phyloP scores from a whole-genome alignment of 1,140 invertebrate species.

The Hyles vespertilio region DNA sequence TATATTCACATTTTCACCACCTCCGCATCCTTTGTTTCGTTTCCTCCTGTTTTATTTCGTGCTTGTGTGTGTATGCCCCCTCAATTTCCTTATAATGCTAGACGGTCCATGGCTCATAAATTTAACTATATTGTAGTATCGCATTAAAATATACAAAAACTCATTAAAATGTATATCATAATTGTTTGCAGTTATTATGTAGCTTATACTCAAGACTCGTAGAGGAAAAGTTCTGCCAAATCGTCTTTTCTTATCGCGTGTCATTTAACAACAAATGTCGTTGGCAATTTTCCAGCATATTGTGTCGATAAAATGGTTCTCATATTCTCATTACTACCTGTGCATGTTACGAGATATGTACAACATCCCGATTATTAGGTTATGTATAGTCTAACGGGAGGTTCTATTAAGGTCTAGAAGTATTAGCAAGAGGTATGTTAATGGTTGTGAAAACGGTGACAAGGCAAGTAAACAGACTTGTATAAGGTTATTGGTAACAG shows the following conservation, averaged over 20 bases:
- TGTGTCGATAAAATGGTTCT: constrained; percentile 17
- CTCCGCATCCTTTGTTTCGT: constrained; percentile 64
- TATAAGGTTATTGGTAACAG: constrained; percentile 7
- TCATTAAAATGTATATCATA: no score
- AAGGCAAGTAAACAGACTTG: neutral
- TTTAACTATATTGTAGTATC: no score
- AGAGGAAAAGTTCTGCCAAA: constrained; percentile 14
- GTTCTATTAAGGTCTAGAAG: no score
- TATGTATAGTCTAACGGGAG: no score
- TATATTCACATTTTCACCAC: constrained; percentile 73
- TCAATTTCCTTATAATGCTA: no score
- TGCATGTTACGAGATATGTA: neutral
- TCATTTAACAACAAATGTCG: constrained; percentile 21
- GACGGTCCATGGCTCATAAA: no score
- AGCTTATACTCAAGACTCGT: constrained; percentile 2
- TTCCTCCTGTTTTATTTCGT: constrained; percentile 40
- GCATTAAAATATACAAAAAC: no score
- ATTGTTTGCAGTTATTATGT: no score
- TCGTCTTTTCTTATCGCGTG: constrained; percentile 17
- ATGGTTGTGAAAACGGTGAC: neutral
- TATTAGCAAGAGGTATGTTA: no score
- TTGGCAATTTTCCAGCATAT: constrained; percentile 17
- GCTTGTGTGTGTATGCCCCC: no score
- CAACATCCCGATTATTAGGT: no score
- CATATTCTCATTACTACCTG: constrained; percentile 17